phyloP scores from a whole-genome alignment of 2,888 invertebrate genomes.

The Scelioninae gen. 1 region DNA sequence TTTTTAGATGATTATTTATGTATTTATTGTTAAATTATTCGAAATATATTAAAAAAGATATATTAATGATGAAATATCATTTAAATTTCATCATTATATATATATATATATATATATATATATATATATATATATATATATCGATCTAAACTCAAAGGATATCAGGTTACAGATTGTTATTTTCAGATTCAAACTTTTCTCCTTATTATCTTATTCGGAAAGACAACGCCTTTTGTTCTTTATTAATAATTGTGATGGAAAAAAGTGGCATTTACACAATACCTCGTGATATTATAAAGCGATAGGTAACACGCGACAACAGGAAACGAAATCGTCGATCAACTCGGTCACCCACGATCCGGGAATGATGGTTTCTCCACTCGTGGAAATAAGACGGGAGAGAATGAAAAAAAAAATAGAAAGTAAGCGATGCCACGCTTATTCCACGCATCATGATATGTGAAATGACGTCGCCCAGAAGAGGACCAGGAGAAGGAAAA shows the following conservation, averaged over 20 bases:
- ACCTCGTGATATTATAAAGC: conserved; percentile 50
- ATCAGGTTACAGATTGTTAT: too few relatives aligned
- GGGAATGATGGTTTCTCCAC: conserved; percentile 61
- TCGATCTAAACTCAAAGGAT: too few relatives aligned
- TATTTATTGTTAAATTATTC: too few relatives aligned
- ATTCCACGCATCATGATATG: conserved; percentile 48
- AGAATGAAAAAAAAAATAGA: conserved; percentile 61
- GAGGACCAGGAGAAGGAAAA: background rate
- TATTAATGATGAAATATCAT: too few relatives aligned
- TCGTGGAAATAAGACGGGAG: conserved; percentile 40
- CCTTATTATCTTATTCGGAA: too few relatives aligned
- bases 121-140: too few relatives aligned
- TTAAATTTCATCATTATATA: too few relatives aligned
- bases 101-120: too few relatives aligned
- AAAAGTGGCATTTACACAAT: conserved; percentile 63
- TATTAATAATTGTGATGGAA: conserved; percentile 55
- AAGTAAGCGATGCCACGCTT: conserved; percentile 52
- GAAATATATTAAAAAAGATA: too few relatives aligned
- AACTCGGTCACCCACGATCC: conserved; percentile 70
- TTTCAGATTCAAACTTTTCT: too few relatives aligned
- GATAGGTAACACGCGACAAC: conserved; percentile 68
- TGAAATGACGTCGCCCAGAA: conserved; percentile 32
- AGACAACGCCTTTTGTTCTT: conserved; percentile 47
- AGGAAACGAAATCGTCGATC: conserved; percentile 69
- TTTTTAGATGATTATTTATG: too few relatives aligned